Evolutionary conservation across 2,888 invertebrate species (phyloP), one percentile per base, ranked within the genome.

Genomic region (Xestia c-nigrum): DNA sequence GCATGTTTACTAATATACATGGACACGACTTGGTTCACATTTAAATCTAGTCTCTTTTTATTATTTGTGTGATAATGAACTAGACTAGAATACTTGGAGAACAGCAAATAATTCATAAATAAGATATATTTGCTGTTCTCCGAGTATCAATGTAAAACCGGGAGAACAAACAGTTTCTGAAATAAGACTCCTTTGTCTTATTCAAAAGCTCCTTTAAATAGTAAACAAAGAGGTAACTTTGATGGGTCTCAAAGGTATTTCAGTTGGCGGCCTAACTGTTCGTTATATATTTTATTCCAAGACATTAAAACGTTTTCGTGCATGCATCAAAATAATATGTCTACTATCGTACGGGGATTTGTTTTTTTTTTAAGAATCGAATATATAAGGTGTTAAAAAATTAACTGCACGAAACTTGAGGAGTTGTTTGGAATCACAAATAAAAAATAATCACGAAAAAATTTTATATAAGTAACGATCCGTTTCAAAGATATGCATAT

Each of bases 211-310:
- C 63, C 5, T 21, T 40, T 21, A 12, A 63, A 40, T 24, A 14
- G 59, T 31, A 50, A 19, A 57, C 38, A 46, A 77, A 64, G 57
- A 31, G 43, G 21, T 16, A 52, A 38, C 47, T 64, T 64, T 50
- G 21, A 74, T 43, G 57, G 16, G 5, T 75, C 46, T 61, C 61
- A 40, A 7, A 40, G 40, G 40, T 40, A 40, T 1, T 21, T 55
- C 52, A 77, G n/a, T n/a, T 40, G 38, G 16, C 31, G 5, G 9
- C 6, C 6, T 57, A 65, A 5, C 70, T 24, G 47, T 72, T 72
- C 14, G 55, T 40, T 55, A 55, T 16, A 6, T 31, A 43, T 65
- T 65, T 46, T 2, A 10, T 16, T 38, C 1, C 1, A 10, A 55
- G n/a, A n/a, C 10, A 21, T 52, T 3, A 50, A 52, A 10, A n/a